Conservation (phyloP, 2,888 invertebrate species). For the Eurois occulta region DNA sequence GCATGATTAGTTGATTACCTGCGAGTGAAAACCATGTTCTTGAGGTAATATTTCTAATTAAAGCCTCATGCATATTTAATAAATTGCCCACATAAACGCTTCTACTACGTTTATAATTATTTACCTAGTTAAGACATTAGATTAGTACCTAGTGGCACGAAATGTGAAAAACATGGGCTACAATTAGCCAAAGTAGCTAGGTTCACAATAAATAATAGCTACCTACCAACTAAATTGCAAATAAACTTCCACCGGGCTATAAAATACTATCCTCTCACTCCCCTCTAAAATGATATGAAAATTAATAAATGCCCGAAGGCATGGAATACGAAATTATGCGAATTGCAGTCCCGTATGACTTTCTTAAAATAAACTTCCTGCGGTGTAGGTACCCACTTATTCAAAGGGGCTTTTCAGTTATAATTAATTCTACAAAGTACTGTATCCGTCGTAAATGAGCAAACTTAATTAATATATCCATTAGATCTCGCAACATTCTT, state of each 20-base stretch:
- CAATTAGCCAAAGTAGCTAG: neutral
- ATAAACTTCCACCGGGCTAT: conserved; percentile 67
- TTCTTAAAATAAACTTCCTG: conserved; percentile 69
- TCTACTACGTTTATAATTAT: neutral
- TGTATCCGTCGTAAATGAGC: conserved; percentile 75
- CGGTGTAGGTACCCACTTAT: conserved; percentile 63
- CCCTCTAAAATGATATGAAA: conserved; percentile 71
- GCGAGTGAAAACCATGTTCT: neutral
- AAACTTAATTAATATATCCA: conserved; percentile 83
- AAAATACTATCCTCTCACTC: conserved; percentile 60
- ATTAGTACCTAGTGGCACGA: neutral
- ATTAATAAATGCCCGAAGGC: conserved; percentile 76
- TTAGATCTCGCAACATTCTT: conserved; percentile 78
- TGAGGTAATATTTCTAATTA: conserved; percentile 4
- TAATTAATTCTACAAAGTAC: conserved; percentile 76
- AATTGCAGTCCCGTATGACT: conserved; percentile 61
- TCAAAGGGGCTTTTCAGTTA: conserved; percentile 68
- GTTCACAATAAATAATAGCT: neutral
- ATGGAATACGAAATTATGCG: conserved; percentile 64
- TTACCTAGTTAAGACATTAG: conserved; percentile 6
- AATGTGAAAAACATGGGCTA: conserved; percentile 13
- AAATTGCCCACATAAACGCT: conserved; percentile 19
- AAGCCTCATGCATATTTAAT: conserved; percentile 21
- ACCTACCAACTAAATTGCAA: conserved; percentile 49
- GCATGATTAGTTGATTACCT: neutral